Evolutionary conservation across 2,888 invertebrate genomes (phyloP).

Genomic region (Coenonympha arcania): DNA sequence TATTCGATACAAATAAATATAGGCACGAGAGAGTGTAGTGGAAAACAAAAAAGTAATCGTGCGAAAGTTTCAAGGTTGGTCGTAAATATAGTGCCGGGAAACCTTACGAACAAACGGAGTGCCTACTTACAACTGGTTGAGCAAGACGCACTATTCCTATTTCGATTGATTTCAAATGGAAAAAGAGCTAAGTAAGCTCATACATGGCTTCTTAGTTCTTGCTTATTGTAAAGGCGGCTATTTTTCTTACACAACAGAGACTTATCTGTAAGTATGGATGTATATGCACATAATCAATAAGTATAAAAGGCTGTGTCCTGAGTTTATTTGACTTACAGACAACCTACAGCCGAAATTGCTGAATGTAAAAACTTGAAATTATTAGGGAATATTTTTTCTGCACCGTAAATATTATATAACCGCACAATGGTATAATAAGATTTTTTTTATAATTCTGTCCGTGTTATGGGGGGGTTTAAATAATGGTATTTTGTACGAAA

Average conservation of each 20-base stretch:
- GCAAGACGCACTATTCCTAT: not conserved
- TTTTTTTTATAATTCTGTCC: too few relatives aligned
- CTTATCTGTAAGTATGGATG: not conserved
- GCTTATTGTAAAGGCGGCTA: not conserved
- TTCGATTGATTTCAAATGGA: constrained; percentile 4
- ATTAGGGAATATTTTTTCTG: too few relatives aligned
- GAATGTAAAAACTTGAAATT: too few relatives aligned
- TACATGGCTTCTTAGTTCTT: not conserved
- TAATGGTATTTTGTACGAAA: too few relatives aligned
- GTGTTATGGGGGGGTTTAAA: too few relatives aligned
- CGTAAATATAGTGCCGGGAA: constrained; percentile 3
- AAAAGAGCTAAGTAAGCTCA: not conserved
- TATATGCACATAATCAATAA: too few relatives aligned
- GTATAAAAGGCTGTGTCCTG: too few relatives aligned
- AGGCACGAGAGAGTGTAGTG: not conserved
- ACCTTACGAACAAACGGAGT: constrained; percentile 2
- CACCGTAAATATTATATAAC: too few relatives aligned
- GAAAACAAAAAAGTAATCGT: not conserved
- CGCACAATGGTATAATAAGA: too few relatives aligned
- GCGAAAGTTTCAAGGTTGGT: constrained; percentile 1
- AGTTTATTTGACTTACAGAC: too few relatives aligned
- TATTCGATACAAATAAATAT: not conserved
- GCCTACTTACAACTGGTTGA: not conserved
- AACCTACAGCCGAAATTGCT: too few relatives aligned
- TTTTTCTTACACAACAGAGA: not conserved